Percentiles rank a stretch among this genome's conserved stretches.
phyloP scores from a whole-genome alignment of 1,140 invertebrate species.

The Berghia stephanieae region DNA sequence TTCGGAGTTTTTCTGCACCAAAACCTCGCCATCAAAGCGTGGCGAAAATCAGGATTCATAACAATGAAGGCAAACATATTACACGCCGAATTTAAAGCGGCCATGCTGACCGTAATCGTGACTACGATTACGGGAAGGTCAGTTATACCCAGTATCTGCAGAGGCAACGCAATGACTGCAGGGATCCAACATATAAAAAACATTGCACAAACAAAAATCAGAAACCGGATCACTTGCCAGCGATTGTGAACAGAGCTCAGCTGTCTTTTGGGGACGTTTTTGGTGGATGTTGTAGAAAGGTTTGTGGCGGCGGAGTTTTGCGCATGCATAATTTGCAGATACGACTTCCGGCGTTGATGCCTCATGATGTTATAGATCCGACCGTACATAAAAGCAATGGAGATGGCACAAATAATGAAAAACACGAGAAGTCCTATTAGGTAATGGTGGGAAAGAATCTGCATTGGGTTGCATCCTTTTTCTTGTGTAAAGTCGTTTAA shows the following conservation, averaged over 20 bases:
- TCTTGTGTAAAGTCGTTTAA: background rate
- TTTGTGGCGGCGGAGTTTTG: background rate
- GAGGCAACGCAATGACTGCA: background rate
- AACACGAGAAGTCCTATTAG: background rate
- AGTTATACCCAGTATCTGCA: background rate
- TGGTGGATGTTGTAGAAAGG: background rate
- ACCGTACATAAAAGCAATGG: background rate
- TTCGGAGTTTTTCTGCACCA: background rate
- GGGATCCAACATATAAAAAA: slow-evolving; percentile 3
- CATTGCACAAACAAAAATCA: background rate
- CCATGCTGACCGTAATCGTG: background rate
- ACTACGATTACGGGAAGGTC: background rate
- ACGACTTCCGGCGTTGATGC: background rate
- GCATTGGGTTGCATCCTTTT: background rate
- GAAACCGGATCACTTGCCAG: slow-evolving; percentile 1
- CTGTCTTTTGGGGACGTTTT: background rate
- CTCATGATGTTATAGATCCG: background rate
- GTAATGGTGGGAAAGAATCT: background rate
- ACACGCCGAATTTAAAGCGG: background rate
- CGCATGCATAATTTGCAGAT: too few relatives aligned
- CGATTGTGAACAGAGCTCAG: background rate
- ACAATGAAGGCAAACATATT: background rate
- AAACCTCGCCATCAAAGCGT: background rate
- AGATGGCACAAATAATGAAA: background rate
- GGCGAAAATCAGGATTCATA: background rate